Evolutionary conservation across 2,113 vertebrate species (phyloP).

Genomic region (Haemorhous mexicanus): DNA sequence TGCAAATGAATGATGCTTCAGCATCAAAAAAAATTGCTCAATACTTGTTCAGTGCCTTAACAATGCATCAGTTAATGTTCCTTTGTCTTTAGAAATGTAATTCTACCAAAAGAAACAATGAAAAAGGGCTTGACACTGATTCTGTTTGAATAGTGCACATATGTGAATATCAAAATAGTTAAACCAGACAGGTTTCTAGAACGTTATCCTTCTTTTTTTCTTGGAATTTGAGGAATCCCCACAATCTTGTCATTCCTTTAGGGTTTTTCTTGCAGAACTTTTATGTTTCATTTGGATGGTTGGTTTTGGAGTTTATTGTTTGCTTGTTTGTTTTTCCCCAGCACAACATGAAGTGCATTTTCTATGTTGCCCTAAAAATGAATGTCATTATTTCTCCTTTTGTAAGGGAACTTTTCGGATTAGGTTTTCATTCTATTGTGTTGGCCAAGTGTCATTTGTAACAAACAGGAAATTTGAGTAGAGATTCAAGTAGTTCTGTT

Average conservation of each 20-base stretch:
- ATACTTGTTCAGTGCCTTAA: not conserved
- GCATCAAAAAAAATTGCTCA: not conserved
- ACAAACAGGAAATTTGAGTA: not conserved
- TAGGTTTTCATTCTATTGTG: not conserved
- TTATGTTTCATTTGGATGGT: not conserved
- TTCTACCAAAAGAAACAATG: not conserved
- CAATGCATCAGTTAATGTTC: not conserved
- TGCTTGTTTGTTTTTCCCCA: not conserved
- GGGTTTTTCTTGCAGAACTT: not conserved
- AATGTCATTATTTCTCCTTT: not conserved
- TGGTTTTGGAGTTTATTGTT: rapidly evolving
- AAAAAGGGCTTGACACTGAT: not conserved
- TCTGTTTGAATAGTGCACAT: not conserved
- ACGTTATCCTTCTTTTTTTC: not conserved
- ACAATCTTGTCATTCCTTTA: not conserved
- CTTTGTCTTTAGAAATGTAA: not conserved
- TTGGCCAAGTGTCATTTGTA: not conserved
- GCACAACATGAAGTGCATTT: not conserved
- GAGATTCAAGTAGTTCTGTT: conserved; percentile 35
- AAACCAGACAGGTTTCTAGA: not conserved
- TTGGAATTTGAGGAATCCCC: not conserved
- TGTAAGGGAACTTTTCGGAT: not conserved
- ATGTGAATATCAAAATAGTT: not conserved
- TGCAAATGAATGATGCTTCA: not conserved
- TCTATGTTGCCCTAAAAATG: not conserved